These are phyloP conservation scores for Phycodurus eques DNA, from an alignment of 2,113 vertebrate genomes.

Conservation along the genomic window DNA sequence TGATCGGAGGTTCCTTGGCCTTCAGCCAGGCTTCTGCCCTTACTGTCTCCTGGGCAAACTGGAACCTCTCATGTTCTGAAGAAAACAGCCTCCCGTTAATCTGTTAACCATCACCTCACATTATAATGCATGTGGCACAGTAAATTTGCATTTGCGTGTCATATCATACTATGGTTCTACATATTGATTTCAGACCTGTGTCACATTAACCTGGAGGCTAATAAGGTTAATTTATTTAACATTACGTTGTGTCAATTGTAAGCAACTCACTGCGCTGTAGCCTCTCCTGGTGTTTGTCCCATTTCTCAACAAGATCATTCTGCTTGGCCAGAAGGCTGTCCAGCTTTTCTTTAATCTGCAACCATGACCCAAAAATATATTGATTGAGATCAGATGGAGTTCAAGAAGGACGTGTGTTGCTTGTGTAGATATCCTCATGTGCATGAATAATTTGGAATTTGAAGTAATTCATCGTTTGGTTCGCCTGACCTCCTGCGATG, in stretches of 20 bases:
- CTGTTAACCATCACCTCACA: slow-evolving; percentile 10
- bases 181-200: slow-evolving; percentile 2
- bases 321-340: slow-evolving; percentile 84
- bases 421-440: not conserved
- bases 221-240: slow-evolving; percentile 1
- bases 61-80: slow-evolving; percentile 83
- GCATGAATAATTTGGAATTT: not conserved
- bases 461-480: not conserved
- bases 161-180: not conserved
- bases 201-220: not conserved
- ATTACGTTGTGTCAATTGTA: slow-evolving; percentile 8
- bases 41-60: slow-evolving; percentile 82
- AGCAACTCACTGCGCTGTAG: slow-evolving; percentile 81
- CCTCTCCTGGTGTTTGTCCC: slow-evolving; percentile 87
- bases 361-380: slow-evolving; percentile 14
- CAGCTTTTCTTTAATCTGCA: slow-evolving; percentile 88
- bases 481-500: slow-evolving; percentile 82
- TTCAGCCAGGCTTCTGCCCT: slow-evolving; percentile 85
- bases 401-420: not conserved
- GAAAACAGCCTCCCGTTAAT: slow-evolving; percentile 27
- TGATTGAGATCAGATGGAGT: not conserved
- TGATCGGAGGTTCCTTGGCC: slow-evolving; percentile 83
- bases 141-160: not conserved
- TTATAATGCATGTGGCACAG: slow-evolving; percentile 4
- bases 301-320: slow-evolving; percentile 83